Evolutionary conservation across 2,113 vertebrate species (phyloP).

Genomic region (Xenus cinereus): DNA sequence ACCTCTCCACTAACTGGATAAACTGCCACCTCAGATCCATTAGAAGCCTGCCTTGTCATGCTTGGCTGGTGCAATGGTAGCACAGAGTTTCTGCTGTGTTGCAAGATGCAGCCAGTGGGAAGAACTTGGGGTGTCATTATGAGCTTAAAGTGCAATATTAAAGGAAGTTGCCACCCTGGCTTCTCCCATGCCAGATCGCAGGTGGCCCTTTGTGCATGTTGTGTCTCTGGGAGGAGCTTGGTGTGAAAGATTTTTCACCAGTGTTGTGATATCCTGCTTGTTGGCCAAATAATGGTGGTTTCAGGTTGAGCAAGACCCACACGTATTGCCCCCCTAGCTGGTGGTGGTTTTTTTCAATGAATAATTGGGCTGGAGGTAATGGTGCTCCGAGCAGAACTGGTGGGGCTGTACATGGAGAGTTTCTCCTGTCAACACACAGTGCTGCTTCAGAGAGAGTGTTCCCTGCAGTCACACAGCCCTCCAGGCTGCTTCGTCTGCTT

Average conservation of each 20-base stretch:
- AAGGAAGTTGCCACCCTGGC: background rate
- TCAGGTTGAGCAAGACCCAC: background rate
- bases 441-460: background rate
- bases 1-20: background rate
- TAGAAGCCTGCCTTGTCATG: background rate
- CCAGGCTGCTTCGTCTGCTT: background rate
- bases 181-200: background rate
- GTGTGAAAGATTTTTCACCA: background rate
- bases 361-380: background rate
- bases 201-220: background rate
- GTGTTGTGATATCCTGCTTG: background rate
- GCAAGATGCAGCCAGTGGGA: background rate
- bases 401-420: background rate
- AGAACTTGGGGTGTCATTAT: background rate
- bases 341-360: background rate
- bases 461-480: background rate
- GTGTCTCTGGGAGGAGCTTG: background rate
- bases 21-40: background rate
- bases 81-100: background rate
- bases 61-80: background rate
- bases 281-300: background rate
- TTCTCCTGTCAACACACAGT: background rate
- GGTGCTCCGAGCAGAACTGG: background rate
- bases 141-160: background rate
- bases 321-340: background rate